These are phyloP conservation scores for Onychomys arenicola DNA, from an alignment of 2,797 vertebrate species.

Conservation along the genomic window DNA sequence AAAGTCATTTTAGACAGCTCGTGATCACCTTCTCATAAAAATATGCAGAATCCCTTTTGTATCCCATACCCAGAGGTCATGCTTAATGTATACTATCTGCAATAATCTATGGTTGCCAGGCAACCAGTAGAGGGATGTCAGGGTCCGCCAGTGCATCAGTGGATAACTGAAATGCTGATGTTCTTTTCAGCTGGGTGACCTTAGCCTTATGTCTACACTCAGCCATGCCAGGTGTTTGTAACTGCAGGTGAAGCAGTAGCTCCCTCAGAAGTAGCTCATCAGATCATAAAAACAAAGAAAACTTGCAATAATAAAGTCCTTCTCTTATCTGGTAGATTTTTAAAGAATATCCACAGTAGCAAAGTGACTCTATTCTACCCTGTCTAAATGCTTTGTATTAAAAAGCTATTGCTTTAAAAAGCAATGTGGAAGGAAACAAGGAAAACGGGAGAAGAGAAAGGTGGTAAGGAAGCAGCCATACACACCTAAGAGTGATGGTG, in stretches of 20 bases:
- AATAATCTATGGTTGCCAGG: neutral
- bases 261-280: constrained; percentile 68
- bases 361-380: constrained; percentile 34
- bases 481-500: neutral
- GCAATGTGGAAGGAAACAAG: neutral
- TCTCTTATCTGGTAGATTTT: neutral
- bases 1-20: neutral
- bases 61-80: rapidly evolving
- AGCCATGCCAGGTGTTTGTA: neutral
- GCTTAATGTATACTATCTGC: neutral
- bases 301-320: neutral
- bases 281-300: constrained; percentile 68
- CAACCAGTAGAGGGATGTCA: neutral
- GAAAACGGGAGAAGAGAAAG: neutral
- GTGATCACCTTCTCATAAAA: neutral
- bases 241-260: constrained; percentile 3
- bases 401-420: neutral
- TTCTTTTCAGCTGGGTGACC: neutral
- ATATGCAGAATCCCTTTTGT: neutral
- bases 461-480: no score
- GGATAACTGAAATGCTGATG: neutral
- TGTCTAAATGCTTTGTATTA: neutral
- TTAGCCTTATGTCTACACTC: neutral
- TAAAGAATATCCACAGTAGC: neutral
- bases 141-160: constrained; percentile 13